Conservation (phyloP, 2,888 invertebrate species). For the Agrotis clavis region DNA sequence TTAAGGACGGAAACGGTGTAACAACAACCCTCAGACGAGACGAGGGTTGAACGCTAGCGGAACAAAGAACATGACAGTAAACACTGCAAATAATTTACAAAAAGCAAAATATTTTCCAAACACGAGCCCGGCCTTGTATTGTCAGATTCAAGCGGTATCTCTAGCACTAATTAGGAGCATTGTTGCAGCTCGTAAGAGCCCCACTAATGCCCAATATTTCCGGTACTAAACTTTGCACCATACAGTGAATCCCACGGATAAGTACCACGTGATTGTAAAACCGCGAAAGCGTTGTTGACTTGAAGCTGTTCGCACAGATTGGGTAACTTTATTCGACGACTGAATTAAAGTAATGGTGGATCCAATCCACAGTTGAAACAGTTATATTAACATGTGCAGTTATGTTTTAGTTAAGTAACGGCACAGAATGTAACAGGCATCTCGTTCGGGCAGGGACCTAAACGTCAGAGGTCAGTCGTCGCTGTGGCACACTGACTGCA, state of each 20-base stretch:
- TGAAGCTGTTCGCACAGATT: not conserved
- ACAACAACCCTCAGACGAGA: conserved; percentile 53
- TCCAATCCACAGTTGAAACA: not conserved
- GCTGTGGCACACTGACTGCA: conserved; percentile 16
- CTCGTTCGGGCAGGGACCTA: conserved; percentile 2
- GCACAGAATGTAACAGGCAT: not conserved
- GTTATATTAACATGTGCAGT: not conserved
- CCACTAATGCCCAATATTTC: not conserved
- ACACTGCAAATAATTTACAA: conserved; percentile 61
- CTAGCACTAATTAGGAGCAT: conserved; percentile 39
- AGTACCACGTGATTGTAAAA: not conserved
- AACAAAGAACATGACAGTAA: conserved; percentile 56
- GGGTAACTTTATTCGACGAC: not conserved
- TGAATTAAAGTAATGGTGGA: not conserved
- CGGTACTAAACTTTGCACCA: not conserved
- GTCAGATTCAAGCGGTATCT: conserved; percentile 1
- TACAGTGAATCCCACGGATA: not conserved
- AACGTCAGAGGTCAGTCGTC: conserved; percentile 59
- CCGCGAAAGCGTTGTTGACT: no score
- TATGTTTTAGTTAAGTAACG: not conserved
- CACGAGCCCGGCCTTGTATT: conserved; percentile 6
- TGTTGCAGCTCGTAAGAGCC: conserved; percentile 12
- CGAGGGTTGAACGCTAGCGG: conserved; percentile 48
- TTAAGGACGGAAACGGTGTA: conserved; percentile 55
- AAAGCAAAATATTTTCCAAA: conserved; percentile 44